Base-by-base conservation (phyloP, 2,797 vertebrate species). In the Micrastur ruficollis region DNA sequence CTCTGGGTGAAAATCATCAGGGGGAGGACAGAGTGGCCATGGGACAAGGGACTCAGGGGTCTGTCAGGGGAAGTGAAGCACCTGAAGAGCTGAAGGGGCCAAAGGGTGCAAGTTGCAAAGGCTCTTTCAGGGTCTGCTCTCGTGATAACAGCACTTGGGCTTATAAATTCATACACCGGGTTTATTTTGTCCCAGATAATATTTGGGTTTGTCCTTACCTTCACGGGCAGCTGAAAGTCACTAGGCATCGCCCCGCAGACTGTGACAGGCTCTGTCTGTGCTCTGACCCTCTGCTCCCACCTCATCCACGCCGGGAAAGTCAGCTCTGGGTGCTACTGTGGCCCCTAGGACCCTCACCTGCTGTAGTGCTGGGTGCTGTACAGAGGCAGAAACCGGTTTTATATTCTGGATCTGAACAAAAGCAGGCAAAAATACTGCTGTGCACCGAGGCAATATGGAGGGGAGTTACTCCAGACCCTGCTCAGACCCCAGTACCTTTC, bases 371-470 rank as follows among this genome's bases (percentile, higher is more conserved):
- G 62, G 46, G 38, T 34, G 70, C 70, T 62, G 32, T 17, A 32
- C 8, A 31, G 67, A 86, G 27, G 18, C 6, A 85, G 32, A 80
- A 82, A 55, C n/a, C 9, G 34, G 19, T 1, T 8, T 74, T 86
- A 55, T 18, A 44, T 58, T 42, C 62, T 55, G 46, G 25, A n/a
- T 58, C 53, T 50, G 42, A 72, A 25, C 34, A 34, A 75, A 84
- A 65, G 14, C 21, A 21, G 40, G 46, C 8, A 46, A 59, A 62
- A 34, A 14, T 27, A 4, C 7, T 53, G 84, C 47, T 55, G 8
- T 29, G 66, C 70, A 26, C 42, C 2, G 14, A 74, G 79, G 12
- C 1, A 6, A 11, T 5, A 10, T 0, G 5, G 56, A n/a, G 19
- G 9, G 40, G 70, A 75, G 16, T 46, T 42, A 29, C 11, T 38